Evolutionary conservation across 2,113 vertebrate species (phyloP).

Genomic region (human): DNA sequence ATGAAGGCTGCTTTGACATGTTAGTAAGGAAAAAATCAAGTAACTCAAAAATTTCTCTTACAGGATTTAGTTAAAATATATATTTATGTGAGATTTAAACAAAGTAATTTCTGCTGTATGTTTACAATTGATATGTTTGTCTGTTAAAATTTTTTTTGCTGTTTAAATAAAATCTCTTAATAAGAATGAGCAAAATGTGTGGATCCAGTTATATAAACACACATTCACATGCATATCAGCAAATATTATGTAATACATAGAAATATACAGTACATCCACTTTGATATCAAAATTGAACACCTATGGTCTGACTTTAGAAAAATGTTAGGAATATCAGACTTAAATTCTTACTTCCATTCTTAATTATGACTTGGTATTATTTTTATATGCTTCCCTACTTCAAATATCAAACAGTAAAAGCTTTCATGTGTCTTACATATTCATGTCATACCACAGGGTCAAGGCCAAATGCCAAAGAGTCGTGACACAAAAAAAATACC

Average conservation of each 20-base stretch:
- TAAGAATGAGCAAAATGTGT: slow-evolving; percentile 8
- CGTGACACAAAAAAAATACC: not conserved
- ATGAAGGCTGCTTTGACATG: slow-evolving; percentile 49
- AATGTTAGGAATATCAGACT: slow-evolving; percentile 57
- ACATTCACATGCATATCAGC: slow-evolving; percentile 32
- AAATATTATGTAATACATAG: slow-evolving; percentile 57
- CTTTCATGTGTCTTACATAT: slow-evolving; percentile 34
- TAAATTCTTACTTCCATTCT: slow-evolving; percentile 54
- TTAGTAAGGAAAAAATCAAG: slow-evolving; percentile 57
- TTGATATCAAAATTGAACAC: slow-evolving; percentile 66
- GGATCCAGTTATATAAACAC: not conserved
- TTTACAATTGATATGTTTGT: slow-evolving; percentile 51
- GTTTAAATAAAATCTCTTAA: slow-evolving; percentile 52
- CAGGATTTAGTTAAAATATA: slow-evolving; percentile 45
- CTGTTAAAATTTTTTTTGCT: slow-evolving; percentile 37
- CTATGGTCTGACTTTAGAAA: slow-evolving; percentile 56
- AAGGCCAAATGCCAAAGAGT: not conserved
- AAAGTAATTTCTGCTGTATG: not conserved
- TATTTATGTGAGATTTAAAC: slow-evolving; percentile 58
- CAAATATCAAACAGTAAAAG: slow-evolving; percentile 14
- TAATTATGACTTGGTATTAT: not conserved
- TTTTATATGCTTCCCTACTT: slow-evolving; percentile 28
- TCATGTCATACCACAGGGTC: not conserved
- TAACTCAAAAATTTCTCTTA: slow-evolving; percentile 44
- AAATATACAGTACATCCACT: slow-evolving; percentile 39